A percentile compares a stretch with the other conserved stretches of the same genome.
Conservation (phyloP, 2,888 invertebrate genomes). For the Tolmerus cingulatus region DNA sequence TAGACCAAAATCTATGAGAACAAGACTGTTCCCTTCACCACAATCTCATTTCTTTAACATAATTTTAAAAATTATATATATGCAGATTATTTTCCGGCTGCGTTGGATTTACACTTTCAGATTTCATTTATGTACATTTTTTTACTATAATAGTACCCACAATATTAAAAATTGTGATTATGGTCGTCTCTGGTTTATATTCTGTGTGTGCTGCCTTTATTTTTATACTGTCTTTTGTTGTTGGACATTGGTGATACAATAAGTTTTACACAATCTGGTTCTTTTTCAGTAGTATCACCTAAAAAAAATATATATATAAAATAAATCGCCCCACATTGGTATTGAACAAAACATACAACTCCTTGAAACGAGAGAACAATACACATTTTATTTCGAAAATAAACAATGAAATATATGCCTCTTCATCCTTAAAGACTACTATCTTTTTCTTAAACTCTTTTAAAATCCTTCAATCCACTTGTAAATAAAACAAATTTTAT, state of each 20-base stretch:
- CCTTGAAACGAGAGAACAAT: constrained; percentile 34
- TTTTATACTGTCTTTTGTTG: constrained; percentile 8
- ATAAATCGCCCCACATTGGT: background rate
- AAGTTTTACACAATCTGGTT: constrained; percentile 1
- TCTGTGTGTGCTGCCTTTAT: constrained; percentile 27
- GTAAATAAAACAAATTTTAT: background rate
- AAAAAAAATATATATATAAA: background rate
- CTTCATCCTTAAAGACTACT: background rate
- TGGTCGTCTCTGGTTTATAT: constrained; percentile 2
- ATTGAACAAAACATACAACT: constrained; percentile 2
- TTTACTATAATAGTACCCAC: background rate
- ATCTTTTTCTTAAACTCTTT: background rate
- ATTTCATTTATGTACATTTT: background rate
- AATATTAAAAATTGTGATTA: background rate
- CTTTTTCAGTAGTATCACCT: constrained; percentile 3
- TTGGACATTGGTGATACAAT: constrained; percentile 35
- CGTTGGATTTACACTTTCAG: background rate
- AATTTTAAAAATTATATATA: background rate
- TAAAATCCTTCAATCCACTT: background rate
- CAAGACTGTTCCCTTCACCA: background rate
- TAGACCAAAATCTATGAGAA: constrained; percentile 26
- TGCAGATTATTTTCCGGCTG: background rate
- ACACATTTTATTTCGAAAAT: background rate
- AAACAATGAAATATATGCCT: background rate
- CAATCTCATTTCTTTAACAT: constrained; percentile 1